Evolutionary conservation across 1,140 invertebrate genomes (phyloP).

Genomic region (Drosophila takahashii): DNA sequence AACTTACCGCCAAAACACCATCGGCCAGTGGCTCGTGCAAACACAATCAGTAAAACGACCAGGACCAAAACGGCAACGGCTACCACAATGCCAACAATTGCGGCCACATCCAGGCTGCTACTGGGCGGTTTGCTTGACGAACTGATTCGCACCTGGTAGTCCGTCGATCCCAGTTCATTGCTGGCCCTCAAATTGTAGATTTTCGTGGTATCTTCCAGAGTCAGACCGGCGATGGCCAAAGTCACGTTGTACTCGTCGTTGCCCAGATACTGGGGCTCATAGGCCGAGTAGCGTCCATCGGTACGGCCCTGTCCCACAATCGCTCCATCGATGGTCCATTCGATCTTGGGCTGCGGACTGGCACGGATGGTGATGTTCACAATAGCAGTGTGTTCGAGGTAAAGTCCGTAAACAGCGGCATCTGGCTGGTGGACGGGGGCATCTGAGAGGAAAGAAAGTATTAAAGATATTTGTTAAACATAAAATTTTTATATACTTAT

Average conservation of each 20-base stretch:
- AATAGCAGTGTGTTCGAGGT: constrained; percentile 88
- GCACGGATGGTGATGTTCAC: constrained; percentile 89
- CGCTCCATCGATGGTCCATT: constrained; percentile 88
- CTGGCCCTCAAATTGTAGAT: constrained; percentile 88
- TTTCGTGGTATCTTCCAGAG: constrained; percentile 91
- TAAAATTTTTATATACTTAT: too few relatives aligned
- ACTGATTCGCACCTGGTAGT: constrained; percentile 89
- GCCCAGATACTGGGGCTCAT: constrained; percentile 85
- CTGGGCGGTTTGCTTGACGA: constrained; percentile 85
- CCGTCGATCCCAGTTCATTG: constrained; percentile 88
- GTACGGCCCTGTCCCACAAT: constrained; percentile 86
- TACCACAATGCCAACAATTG: constrained; percentile 91
- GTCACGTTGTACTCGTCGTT: constrained; percentile 88
- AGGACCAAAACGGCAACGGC: constrained; percentile 88
- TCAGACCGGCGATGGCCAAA: constrained; percentile 88
- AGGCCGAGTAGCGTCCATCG: constrained; percentile 73
- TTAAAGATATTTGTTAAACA: too few relatives aligned
- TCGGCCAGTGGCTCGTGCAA: constrained; percentile 91
- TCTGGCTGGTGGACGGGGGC: constrained; percentile 86
- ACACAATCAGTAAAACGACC: constrained; percentile 88
- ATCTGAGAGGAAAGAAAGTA: constrained; percentile 84
- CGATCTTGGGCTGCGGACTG: constrained; percentile 88
- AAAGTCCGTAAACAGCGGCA: constrained; percentile 88
- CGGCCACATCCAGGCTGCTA: constrained; percentile 89
- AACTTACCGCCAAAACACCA: constrained; percentile 94